Conservation (phyloP, 2,888 invertebrate genomes). For the Sphaerophoria rueppellii region DNA sequence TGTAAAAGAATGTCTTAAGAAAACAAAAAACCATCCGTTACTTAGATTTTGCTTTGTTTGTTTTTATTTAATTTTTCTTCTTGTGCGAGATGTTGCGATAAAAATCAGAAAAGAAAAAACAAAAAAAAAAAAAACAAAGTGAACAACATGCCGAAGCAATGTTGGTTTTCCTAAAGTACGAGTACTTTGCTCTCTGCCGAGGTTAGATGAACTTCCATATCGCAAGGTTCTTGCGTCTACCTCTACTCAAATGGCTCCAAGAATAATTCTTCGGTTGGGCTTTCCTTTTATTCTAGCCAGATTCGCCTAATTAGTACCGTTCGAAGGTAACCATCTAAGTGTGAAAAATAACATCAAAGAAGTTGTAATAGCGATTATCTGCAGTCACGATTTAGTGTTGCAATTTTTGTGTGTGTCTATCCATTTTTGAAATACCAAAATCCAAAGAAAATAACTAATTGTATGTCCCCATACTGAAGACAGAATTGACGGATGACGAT, state of each 20-base stretch:
- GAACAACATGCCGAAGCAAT: conserved; percentile 24
- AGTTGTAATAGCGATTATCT: conserved; percentile 29
- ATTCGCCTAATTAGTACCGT: conserved; percentile 51
- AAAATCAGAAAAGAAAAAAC: conserved; percentile 4
- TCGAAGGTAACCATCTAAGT: conserved; percentile 63
- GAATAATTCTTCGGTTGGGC: conserved; percentile 42
- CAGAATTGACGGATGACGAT: not conserved
- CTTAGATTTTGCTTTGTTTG: conserved; percentile 10
- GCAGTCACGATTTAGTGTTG: conserved; percentile 12
- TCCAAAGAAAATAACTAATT: not conserved
- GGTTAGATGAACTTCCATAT: conserved; percentile 57
- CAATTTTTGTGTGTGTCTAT: conserved; percentile 2
- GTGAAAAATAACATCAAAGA: conserved; percentile 56
- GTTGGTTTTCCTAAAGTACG: conserved; percentile 8
- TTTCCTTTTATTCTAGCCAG: conserved; percentile 11
- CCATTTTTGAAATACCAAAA: not conserved
- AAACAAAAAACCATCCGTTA: conserved; percentile 21
- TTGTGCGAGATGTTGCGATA: conserved; percentile 24
- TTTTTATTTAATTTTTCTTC: not conserved
- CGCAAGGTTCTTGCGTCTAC: conserved; percentile 28
- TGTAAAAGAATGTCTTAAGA: conserved; percentile 10
- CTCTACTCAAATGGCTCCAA: conserved; percentile 17
- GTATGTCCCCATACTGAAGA: conserved; percentile 6
- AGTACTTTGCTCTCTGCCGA: conserved; percentile 48
- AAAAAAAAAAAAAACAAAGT: not conserved